Evolutionary conservation across 2,113 vertebrate species (phyloP), one percentile per base, ranked within the genome.

Genomic region (Camelus bactrianus): DNA sequence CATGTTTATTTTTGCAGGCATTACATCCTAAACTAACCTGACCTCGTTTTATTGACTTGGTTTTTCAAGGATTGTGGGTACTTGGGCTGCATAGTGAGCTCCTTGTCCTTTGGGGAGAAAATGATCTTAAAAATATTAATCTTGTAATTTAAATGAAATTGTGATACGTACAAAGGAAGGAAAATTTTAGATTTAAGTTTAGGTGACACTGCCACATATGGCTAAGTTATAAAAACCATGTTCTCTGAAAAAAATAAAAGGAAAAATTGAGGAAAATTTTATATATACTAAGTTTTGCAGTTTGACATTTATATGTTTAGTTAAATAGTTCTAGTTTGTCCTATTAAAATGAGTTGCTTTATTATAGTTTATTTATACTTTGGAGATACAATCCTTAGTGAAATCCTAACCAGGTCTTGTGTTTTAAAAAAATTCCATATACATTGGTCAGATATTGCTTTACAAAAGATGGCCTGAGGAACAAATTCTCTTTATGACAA

Each of bases 131-230:
- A 24, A 93, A 80, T 79, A 86, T 35, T 69, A 32, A 80, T 89
- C 5, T 91, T 95, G 26, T 76, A 48, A 94, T 93, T 82, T 48
- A 30, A 90, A 58, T 87, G 38, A 90, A 83, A 26, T 95, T 83
- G 22, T 83, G 32, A 26, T 70, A 56, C 4, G 17, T 54, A 62
- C n/a, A 38, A 70, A 77, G 60, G 35, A 83, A 94, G 35, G 32
- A 69, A 92, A 91, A 32, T 16, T 52, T 90, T 79, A 82, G 20
- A 75, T 85, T 76, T 46, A 80, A 88, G 26, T 72, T 91, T 91
- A 80, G 48, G 28, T 94, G 54, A 70, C 15, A 20, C 7, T 13
- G 22, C 30, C 14, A 52, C 46, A 77, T 3, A 52, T 50, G 76
- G 64, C 12, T 46, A 94, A 67, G 56, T 88, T 77, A 77, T 91